phyloP scores from a whole-genome alignment of 2,888 invertebrate species.

The Cataglyphis livida region DNA sequence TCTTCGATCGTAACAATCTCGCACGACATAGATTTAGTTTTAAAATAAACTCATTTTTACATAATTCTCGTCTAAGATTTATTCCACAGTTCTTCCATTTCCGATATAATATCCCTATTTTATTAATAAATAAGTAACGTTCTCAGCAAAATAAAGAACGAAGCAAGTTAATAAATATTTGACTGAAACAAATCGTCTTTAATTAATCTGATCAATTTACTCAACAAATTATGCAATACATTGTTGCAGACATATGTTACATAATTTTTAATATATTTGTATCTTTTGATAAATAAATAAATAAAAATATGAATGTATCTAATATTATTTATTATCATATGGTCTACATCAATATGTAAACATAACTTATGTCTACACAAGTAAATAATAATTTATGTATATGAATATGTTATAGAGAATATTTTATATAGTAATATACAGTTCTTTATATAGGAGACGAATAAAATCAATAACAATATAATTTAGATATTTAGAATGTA shows the following conservation, averaged over 20 bases:
- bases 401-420: not conserved
- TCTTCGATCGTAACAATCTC: slow-evolving; percentile 12
- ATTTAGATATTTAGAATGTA: slow-evolving; percentile 3
- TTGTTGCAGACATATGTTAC: not conserved
- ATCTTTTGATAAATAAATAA: not conserved
- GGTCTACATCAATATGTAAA: not conserved
- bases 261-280: not conserved
- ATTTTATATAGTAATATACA: not conserved
- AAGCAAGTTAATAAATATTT: not conserved
- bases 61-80: not conserved
- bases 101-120: not conserved
- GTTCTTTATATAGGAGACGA: not conserved
- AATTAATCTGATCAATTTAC: not conserved
- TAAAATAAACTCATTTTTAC: slow-evolving; percentile 28
- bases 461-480: slow-evolving; percentile 9
- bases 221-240: not conserved
- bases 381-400: not conserved
- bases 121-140: not conserved
- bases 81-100: not conserved
- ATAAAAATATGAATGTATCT: not conserved
- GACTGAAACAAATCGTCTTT: not conserved
- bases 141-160: not conserved
- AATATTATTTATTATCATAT: not conserved
- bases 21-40: not conserved
- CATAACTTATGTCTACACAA: too few species aligned